Conservation (phyloP, 2,888 invertebrate species). For the Lochmaea crataegi region DNA sequence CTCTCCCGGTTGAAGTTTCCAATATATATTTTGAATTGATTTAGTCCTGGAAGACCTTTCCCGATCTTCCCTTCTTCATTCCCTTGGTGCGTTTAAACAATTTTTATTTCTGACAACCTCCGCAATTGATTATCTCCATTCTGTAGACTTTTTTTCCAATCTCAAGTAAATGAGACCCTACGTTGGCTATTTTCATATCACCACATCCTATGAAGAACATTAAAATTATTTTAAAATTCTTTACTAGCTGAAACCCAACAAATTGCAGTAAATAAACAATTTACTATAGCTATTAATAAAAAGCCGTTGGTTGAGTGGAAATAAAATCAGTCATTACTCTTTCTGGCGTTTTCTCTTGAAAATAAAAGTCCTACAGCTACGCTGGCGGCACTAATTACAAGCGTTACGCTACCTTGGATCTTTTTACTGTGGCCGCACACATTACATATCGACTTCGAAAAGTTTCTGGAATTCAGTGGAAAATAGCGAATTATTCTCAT, state of each 20-base stretch:
- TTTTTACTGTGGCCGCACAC: conserved; percentile 11
- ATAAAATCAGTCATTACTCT: conserved; percentile 35
- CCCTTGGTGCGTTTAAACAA: no score
- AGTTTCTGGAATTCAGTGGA: conserved; percentile 13
- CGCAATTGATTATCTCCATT: no score
- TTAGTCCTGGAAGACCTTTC: no score
- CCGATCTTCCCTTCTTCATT: no score
- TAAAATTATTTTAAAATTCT: neutral
- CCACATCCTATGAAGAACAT: neutral
- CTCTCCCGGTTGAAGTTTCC: no score
- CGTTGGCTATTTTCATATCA: neutral
- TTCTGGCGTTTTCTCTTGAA: conserved; percentile 34
- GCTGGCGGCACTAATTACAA: conserved; percentile 35
- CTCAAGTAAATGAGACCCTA: no score
- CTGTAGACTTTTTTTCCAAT: no score
- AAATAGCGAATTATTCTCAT: conserved; percentile 12
- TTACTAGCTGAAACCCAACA: neutral
- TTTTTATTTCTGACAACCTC: no score
- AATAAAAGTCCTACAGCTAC: conserved; percentile 9
- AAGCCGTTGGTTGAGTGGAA: conserved; percentile 32
- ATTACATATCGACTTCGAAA: conserved; percentile 6
- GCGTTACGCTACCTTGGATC: conserved; percentile 21
- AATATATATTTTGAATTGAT: no score
- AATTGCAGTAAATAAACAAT: neutral
- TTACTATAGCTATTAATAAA: conserved; percentile 38